Evolutionary conservation across 2,888 invertebrate species (phyloP).

Genomic region (Mesopsocus fuscifrons): DNA sequence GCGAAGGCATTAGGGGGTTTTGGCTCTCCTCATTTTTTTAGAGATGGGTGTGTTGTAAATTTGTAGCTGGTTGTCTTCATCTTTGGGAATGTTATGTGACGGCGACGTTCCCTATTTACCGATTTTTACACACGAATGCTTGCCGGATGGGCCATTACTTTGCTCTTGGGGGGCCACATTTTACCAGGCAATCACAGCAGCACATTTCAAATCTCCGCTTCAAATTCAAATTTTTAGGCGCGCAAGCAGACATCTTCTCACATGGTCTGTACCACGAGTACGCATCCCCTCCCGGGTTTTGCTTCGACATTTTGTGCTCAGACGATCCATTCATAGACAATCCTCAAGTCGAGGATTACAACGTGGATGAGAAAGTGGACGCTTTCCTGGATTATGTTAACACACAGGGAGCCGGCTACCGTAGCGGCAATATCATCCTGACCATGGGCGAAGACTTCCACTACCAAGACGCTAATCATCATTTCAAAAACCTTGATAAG

Average conservation of each 20-base stretch:
- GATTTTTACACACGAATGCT: no score
- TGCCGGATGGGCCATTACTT: no score
- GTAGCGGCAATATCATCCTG: conserved; percentile 54
- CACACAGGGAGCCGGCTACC: conserved; percentile 35
- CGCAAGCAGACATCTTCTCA: conserved; percentile 54
- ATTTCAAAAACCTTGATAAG: conserved; percentile 71
- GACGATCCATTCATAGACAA: conserved; percentile 82
- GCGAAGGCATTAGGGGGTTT: no score
- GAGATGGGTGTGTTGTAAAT: no score
- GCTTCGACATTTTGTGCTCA: conserved; percentile 71
- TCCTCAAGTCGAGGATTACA: conserved; percentile 43
- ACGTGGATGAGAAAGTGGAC: conserved; percentile 25
- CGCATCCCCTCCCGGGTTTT: conserved; percentile 74
- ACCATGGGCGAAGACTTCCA: conserved; percentile 90
- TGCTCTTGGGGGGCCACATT: no score
- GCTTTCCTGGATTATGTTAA: conserved; percentile 35
- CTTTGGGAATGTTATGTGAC: no score
- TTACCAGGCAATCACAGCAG: no score
- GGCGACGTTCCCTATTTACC: no score
- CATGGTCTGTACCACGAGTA: conserved; percentile 68
- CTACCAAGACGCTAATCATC: conserved; percentile 60
- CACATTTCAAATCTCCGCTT: no score
- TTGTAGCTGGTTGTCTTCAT: no score
- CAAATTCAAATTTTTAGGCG: no score
- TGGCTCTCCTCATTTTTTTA: no score